Base-by-base conservation (phyloP, 2,113 vertebrate genomes). In the Turdus rufiventris region DNA sequence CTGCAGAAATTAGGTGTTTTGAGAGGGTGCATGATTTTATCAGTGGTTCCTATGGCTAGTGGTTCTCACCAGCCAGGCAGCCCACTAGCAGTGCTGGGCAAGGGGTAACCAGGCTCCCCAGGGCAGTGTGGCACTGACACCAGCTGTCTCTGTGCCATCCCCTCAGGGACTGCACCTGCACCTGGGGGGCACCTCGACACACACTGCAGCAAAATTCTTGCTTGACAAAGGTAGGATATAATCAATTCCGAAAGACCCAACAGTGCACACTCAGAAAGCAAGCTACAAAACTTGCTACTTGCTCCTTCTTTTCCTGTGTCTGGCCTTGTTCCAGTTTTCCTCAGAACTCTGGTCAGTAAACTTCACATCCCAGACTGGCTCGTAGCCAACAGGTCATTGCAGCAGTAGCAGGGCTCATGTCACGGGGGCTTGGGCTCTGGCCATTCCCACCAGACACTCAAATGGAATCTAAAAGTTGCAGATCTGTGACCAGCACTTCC, bases 41-140 rank as follows among this genome's bases (percentile, higher is more conserved):
- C 36, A 18, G 34, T 40, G 26, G 14, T 19, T n/a, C 18, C 36
- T 42, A 29, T 62, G 36, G 58, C 36, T 45, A 29, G 57, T 54
- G 73, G 21, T 5, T 50, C 50, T n/a, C 67, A 45, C 33, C 5
- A 9, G 13, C 18, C 36, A 34, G 20, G 19, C 3, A 34, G 19
- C 40, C 23, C 58, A 66, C 6, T 3, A 5, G 29, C 20, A 56
- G 23, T 31, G 50, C 24, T 14, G 36, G 33, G 8, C 4, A 19
- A 40, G 20, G 17, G 24, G 5, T 2, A 28, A 14, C 15, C 4
- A 31, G 25, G 47, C 16, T 56, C 25, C 2, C 6, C 0, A 0
- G 26, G 14, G 43, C 1, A 24, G 8, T 4, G 7, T 4, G 13
- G 54, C 9, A 11, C 53, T 81, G 58, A 53, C 12, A 18, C 17